Percentiles rank a stretch among this genome's conserved stretches.
phyloP scores from a whole-genome alignment of 2,888 invertebrate species.

The Oscheius onirici region DNA sequence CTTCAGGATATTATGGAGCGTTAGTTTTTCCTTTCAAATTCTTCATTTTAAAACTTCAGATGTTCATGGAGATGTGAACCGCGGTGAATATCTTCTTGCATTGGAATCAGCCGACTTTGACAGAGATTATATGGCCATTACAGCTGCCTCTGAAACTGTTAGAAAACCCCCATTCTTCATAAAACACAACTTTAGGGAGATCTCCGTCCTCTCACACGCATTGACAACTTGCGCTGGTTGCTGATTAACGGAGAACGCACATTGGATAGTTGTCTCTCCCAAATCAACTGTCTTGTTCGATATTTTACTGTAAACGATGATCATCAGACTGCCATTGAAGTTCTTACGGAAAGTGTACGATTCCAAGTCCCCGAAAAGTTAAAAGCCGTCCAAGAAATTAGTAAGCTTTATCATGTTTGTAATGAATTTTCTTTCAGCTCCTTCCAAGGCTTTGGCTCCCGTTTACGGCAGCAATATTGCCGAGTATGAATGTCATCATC shows the following conservation, averaged over 20 bases:
- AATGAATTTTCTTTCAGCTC: not conserved
- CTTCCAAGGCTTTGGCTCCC: not conserved
- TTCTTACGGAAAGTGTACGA: not conserved
- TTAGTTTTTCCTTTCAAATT: not conserved
- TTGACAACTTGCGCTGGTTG: constrained; percentile 27
- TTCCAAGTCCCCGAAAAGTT: constrained; percentile 13
- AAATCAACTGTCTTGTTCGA: constrained; percentile 28
- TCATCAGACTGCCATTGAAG: not conserved
- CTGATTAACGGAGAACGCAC: constrained; percentile 31
- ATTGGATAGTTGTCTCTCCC: constrained; percentile 7
- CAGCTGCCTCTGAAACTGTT: constrained; percentile 13
- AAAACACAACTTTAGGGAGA: constrained; percentile 4
- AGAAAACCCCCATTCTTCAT: no score
- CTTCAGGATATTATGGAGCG: constrained; percentile 28
- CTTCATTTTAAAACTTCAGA: constrained; percentile 2
- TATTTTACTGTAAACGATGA: constrained; percentile 25
- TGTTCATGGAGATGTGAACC: constrained; percentile 1
- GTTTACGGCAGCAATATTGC: constrained; percentile 9
- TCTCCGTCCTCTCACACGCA: not conserved
- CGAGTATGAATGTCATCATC: constrained; percentile 25
- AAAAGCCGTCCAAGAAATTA: not conserved
- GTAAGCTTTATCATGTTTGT: not conserved
- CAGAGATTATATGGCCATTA: constrained; percentile 19
- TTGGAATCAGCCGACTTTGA: constrained; percentile 26
- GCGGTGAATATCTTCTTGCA: constrained; percentile 23